Conservation (phyloP, 2,888 invertebrate species). For the Parnassius mnemosyne region DNA sequence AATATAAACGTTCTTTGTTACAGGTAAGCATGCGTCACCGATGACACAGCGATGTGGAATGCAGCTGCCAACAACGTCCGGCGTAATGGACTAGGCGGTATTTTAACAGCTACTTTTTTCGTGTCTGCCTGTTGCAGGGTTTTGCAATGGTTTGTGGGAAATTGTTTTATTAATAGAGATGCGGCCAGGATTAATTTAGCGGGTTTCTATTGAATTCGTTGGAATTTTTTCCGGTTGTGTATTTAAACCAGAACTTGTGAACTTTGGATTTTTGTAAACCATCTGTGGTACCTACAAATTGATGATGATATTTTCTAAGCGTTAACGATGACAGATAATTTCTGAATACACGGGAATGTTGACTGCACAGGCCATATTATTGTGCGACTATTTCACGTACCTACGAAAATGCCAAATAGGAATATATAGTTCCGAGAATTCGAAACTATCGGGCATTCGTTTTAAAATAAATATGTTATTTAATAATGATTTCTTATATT, state of each 20-base stretch:
- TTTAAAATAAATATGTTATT: no score
- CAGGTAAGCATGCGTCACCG: slow-evolving; percentile 68
- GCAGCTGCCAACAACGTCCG: slow-evolving; percentile 37
- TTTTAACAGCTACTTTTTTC: slow-evolving; percentile 31
- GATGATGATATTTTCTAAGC: no score
- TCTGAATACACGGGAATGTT: no score
- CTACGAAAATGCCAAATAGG: no score
- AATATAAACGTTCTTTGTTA: slow-evolving; percentile 58
- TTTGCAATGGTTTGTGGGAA: slow-evolving; percentile 21
- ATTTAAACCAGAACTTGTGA: background rate
- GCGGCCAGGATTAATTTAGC: slow-evolving; percentile 15
- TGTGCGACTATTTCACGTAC: no score
- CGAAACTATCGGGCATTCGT: no score
- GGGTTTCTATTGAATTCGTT: slow-evolving; percentile 17
- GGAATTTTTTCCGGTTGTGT: slow-evolving; percentile 11
- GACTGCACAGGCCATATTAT: no score
- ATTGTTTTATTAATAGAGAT: slow-evolving; percentile 24
- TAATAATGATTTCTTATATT: no score
- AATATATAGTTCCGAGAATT: no score
- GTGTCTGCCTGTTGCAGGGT: slow-evolving; percentile 17
- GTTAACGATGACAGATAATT: no score
- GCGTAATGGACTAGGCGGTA: slow-evolving; percentile 40
- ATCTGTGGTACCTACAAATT: no score
- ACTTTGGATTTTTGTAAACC: no score
- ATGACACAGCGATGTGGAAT: slow-evolving; percentile 61